A percentile compares a stretch with the other conserved stretches of the same genome.
Conservation (phyloP, 2,797 vertebrate species). For the Pseudochirops corinnae region DNA sequence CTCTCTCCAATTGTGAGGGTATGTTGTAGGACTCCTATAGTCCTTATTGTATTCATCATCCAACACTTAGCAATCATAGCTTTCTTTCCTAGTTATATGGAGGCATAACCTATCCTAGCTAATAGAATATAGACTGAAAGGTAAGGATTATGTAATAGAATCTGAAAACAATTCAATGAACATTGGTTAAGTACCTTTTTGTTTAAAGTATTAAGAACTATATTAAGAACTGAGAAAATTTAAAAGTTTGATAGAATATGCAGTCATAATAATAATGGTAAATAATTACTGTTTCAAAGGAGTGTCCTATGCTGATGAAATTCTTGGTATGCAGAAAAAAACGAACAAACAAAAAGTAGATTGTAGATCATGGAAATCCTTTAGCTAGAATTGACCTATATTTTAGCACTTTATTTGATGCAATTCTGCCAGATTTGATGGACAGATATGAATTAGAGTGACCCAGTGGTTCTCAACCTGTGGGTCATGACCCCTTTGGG, state of each 20-base stretch:
- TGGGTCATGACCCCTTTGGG: too few species aligned
- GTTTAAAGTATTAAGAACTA: background rate
- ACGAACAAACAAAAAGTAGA: background rate
- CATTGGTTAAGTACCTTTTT: background rate
- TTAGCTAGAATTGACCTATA: background rate
- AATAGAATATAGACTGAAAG: background rate
- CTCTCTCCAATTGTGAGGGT: conserved; percentile 38
- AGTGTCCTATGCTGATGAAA: background rate
- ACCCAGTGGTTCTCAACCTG: too few species aligned
- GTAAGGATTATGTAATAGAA: background rate
- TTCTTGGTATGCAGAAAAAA: background rate
- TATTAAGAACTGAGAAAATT: background rate
- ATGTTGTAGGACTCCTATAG: conserved; percentile 1
- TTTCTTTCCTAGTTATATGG: background rate
- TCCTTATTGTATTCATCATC: background rate
- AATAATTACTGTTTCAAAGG: background rate
- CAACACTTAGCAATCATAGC: background rate
- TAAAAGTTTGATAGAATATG: background rate
- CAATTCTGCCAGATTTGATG: background rate
- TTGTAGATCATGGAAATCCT: background rate
- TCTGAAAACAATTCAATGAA: background rate
- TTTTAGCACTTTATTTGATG: background rate
- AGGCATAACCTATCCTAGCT: background rate
- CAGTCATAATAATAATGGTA: background rate
- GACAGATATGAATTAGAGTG: background rate